Conservation (phyloP, 2,888 invertebrate species). For the Diachrysia chrysitis region DNA sequence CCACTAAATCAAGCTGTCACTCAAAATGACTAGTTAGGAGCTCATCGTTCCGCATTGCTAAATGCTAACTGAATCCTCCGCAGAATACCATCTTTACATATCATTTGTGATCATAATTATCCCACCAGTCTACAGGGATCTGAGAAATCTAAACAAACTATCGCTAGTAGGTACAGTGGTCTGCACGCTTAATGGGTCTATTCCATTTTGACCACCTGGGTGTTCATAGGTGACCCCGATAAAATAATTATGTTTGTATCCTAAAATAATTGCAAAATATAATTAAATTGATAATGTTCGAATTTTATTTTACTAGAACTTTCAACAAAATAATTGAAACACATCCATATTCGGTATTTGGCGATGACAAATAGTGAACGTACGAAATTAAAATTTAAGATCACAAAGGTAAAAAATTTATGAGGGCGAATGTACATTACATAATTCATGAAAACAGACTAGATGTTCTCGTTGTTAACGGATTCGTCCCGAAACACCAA, state of each 20-base stretch:
- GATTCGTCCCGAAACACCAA: slow-evolving; percentile 49
- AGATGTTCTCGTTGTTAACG: slow-evolving; percentile 40
- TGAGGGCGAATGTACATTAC: slow-evolving; percentile 2
- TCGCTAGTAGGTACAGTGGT: background rate
- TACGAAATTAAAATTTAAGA: background rate
- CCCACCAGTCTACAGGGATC: slow-evolving; percentile 22
- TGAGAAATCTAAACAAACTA: slow-evolving; percentile 31
- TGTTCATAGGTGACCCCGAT: too few species aligned
- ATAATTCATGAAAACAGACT: slow-evolving; percentile 38
- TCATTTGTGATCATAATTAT: slow-evolving; percentile 26
- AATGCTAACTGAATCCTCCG: slow-evolving; percentile 21
- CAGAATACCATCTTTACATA: slow-evolving; percentile 18
- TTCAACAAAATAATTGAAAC: too few species aligned
- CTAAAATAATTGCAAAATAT: too few species aligned
- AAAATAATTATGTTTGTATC: too few species aligned
- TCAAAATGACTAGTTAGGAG: slow-evolving; percentile 8
- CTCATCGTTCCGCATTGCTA: slow-evolving; percentile 31
- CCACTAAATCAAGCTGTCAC: slow-evolving; percentile 6
- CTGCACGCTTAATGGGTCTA: too few species aligned
- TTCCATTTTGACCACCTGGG: too few species aligned
- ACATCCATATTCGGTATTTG: too few species aligned
- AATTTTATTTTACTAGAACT: too few species aligned
- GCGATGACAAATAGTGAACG: too few species aligned
- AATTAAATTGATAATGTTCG: too few species aligned
- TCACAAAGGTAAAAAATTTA: background rate